Evolutionary conservation across 2,888 invertebrate genomes (phyloP).

Genomic region (Dascillus cervinus): DNA sequence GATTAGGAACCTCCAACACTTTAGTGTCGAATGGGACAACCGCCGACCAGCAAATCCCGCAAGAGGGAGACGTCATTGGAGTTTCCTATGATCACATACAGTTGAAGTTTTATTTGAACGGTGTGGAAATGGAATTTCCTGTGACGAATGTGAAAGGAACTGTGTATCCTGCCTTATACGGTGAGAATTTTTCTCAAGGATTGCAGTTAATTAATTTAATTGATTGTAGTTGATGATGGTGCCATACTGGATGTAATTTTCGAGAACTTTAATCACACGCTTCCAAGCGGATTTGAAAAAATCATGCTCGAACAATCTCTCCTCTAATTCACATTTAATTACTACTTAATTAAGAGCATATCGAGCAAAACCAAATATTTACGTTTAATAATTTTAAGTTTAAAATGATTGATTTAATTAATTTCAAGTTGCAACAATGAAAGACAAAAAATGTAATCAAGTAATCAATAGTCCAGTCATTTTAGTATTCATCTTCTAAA

Average conservation of each 20-base stretch:
- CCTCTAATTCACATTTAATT: conserved; percentile 75
- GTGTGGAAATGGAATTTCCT: conserved; percentile 76
- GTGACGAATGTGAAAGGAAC: conserved; percentile 84
- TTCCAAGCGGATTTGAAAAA: conserved; percentile 83
- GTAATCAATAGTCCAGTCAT: no score
- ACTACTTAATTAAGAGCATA: no score
- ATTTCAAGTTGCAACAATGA: no score
- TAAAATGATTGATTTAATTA: no score
- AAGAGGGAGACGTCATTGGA: conserved; percentile 92
- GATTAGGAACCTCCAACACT: conserved; percentile 40
- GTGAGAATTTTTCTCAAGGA: no score
- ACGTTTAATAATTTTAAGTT: no score
- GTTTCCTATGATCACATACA: conserved; percentile 95
- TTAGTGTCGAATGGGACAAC: conserved; percentile 34
- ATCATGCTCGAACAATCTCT: conserved; percentile 96
- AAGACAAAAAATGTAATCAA: no score
- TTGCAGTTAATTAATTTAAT: no score
- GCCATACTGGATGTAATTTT: conserved; percentile 94
- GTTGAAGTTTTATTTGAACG: conserved; percentile 90
- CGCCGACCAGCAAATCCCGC: conserved; percentile 51
- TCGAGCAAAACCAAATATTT: no score
- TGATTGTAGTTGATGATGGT: conserved; percentile 85
- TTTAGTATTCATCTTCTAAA: no score
- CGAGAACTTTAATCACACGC: conserved; percentile 77
- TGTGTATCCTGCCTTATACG: conserved; percentile 87